Percentiles rank a stretch among this genome's conserved stretches.
Conservation (phyloP, 2,797 vertebrate species). For the Sebastes flavidus region DNA sequence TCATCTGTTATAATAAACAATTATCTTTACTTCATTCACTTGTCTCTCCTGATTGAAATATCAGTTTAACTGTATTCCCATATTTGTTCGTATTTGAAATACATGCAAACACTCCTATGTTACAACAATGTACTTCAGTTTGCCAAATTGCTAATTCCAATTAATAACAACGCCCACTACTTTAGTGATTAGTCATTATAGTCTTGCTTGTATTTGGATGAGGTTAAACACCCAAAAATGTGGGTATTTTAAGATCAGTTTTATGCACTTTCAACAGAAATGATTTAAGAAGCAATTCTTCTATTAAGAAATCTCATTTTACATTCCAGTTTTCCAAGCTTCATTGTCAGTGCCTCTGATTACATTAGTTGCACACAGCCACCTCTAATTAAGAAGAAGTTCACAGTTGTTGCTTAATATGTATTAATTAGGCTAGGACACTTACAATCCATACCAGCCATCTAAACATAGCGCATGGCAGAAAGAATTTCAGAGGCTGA, state of each 20-base stretch:
- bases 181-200: background rate
- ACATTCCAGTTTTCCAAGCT: background rate
- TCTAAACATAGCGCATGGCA: constrained; percentile 42
- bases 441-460: constrained; percentile 31
- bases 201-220: background rate
- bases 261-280: background rate
- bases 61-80: background rate
- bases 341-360: constrained; percentile 15
- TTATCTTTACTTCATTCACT: background rate
- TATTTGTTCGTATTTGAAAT: background rate
- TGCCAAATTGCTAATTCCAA: background rate
- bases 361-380: constrained; percentile 50
- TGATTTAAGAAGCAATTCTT: background rate
- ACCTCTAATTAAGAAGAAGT: constrained; percentile 62
- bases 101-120: no score
- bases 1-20: background rate
- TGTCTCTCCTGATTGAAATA: background rate
- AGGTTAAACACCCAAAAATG: background rate
- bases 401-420: constrained; percentile 65
- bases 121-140: background rate
- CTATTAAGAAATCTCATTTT: background rate
- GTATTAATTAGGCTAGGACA: constrained; percentile 60
- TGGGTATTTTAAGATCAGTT: background rate
- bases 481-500: constrained; percentile 36
- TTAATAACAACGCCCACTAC: background rate